phyloP scores from a whole-genome alignment of 2,888 invertebrate species.

The Steromphala cineraria region DNA sequence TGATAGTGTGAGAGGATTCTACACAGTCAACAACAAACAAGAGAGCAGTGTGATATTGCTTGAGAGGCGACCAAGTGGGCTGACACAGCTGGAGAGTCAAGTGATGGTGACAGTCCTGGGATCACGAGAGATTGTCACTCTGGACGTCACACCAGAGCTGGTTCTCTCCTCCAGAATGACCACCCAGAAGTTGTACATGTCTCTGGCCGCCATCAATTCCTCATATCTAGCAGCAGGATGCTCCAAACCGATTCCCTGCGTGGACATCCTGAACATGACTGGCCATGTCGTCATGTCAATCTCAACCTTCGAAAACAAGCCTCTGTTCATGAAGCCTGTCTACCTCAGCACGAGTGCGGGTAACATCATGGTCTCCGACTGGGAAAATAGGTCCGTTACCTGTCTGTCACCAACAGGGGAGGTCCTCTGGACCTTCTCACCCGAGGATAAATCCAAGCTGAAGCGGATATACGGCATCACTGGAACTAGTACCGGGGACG shows the following conservation, averaged over 20 bases:
- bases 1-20: not conserved
- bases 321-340: not conserved
- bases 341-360: not conserved
- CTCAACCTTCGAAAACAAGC: not conserved
- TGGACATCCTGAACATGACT: not conserved
- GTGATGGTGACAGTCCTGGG: not conserved
- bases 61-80: not conserved
- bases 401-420: not conserved
- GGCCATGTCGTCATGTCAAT: not conserved
- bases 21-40: not conserved
- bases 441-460: not conserved
- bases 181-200: not conserved
- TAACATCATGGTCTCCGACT: not conserved
- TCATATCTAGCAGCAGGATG: not conserved
- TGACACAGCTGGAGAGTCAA: not conserved
- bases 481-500: not conserved
- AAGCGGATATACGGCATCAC: not conserved
- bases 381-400: not conserved
- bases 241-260: not conserved
- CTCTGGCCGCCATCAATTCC: not conserved
- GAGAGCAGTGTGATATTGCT: not conserved
- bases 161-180: not conserved
- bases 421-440: not conserved
- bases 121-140: not conserved
- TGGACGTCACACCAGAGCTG: not conserved